Conservation (phyloP, 2,797 vertebrate species). For the Lutjanus argentimaculatus region DNA sequence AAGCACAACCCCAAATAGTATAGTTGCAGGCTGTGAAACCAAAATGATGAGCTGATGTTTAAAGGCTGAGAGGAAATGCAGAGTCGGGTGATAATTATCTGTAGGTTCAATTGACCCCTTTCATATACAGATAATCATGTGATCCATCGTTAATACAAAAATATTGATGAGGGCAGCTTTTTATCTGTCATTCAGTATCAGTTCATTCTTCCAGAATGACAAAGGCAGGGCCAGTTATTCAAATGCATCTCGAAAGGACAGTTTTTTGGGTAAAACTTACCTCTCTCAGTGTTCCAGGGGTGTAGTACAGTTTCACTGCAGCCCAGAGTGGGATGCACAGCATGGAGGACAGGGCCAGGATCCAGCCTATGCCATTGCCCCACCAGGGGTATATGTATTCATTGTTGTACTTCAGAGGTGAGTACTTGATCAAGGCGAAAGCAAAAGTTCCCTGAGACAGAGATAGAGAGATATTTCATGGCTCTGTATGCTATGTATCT, state of each 20-base stretch:
- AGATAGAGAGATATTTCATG: not conserved
- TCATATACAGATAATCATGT: too few species aligned
- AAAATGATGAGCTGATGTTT: not conserved
- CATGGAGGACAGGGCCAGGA: slow-evolving; percentile 95
- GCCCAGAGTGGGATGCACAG: slow-evolving; percentile 92
- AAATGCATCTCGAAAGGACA: not conserved
- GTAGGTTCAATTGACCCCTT: too few species aligned
- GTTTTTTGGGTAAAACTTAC: slow-evolving; percentile 74
- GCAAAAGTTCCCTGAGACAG: slow-evolving; percentile 92
- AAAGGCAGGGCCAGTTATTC: not conserved
- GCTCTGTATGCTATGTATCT: not conserved
- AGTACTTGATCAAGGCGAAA: slow-evolving; percentile 96
- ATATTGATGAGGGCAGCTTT: not conserved
- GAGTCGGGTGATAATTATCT: not conserved
- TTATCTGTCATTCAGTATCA: not conserved
- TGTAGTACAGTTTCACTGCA: slow-evolving; percentile 87
- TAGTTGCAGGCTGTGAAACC: not conserved
- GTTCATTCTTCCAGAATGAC: not conserved
- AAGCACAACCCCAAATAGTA: too few species aligned
- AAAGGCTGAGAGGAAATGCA: not conserved
- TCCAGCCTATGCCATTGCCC: slow-evolving; percentile 94
- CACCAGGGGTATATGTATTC: slow-evolving; percentile 96
- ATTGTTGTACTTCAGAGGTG: slow-evolving; percentile 96
- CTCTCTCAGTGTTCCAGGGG: slow-evolving; percentile 92
- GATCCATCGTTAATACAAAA: too few species aligned